Base-by-base conservation (phyloP, 2,888 invertebrate genomes). In the Chrysolina oricalcia region DNA sequence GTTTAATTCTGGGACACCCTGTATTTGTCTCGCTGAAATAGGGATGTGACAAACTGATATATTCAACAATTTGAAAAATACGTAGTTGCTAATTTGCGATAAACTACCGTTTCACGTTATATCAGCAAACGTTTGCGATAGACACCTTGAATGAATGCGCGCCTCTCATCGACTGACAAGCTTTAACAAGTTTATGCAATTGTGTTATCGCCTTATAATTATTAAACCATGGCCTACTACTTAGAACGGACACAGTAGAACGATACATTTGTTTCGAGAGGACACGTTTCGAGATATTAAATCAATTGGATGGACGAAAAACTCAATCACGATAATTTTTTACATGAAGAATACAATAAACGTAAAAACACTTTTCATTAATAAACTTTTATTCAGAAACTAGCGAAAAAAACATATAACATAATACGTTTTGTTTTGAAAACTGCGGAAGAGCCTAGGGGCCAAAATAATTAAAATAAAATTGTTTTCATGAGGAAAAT, bases 181-280 rank as follows among this genome's bases (percentile, higher is more conserved):
- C 73, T 40, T 64, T 17, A 68, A 69, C 73, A 73, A 69, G 73
- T 73, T 69, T 64, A 73, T 64, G 69, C 69, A 73, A 69, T 73
- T 73, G 68, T 69, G 48, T 73, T 68, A 68, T 68, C 53, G 53
- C 68, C 53, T 64, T 63, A 73, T 69, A 46, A 69, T 73, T 35
- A 59, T 59, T 46, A 19, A 67, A 27, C 66, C 73, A 64, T 69
- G 69, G 64, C 64, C 73, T 73, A 67, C 69, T 69, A 65, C 19
- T 41, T 64, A 6, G 50, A n/a, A 50, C 50, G 27, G 6, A 48
- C 13, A 41, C 53, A 19, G 19, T 13, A 21, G 19, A 11, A 19
- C 21, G 15, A 53, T 53, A 21, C 9, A 53, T 53, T 19, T 11
- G 50, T 53, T 50, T n/a, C 19, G 50, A 53, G 19, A 53, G 21